These are phyloP conservation scores for Lobophora halterata DNA, from an alignment of 2,888 invertebrate species.

Conservation along the genomic window DNA sequence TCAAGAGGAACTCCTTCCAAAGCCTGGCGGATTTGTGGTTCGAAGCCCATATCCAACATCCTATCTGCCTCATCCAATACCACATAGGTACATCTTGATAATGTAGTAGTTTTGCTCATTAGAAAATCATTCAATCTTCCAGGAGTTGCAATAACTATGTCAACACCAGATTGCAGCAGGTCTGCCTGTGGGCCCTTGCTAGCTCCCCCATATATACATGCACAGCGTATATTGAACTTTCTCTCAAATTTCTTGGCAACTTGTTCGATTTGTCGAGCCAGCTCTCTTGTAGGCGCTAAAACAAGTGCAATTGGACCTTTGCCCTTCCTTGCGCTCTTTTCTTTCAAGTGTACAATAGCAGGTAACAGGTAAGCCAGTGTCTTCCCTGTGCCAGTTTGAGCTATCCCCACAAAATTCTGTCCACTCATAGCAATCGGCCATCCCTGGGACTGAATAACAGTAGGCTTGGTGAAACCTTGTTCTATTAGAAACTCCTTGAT, in stretches of 20 bases:
- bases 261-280: conserved; percentile 89
- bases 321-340: conserved; percentile 85
- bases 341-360: conserved; percentile 91
- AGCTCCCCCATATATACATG: conserved; percentile 94
- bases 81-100: conserved; percentile 88
- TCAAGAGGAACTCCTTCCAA: conserved; percentile 94
- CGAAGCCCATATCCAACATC: conserved; percentile 99
- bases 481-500: conserved; percentile 82
- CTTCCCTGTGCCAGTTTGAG: conserved; percentile 90
- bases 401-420: conserved; percentile 91
- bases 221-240: conserved; percentile 85
- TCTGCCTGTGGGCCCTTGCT: conserved; percentile 84
- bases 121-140: conserved; percentile 92
- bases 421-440: conserved; percentile 92
- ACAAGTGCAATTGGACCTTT: conserved; percentile 92
- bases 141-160: conserved; percentile 93
- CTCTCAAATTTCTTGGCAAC: conserved; percentile 89
- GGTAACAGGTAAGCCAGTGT: conserved; percentile 89
- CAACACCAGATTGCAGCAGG: conserved; percentile 85
- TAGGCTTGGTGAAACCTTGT: conserved; percentile 86
- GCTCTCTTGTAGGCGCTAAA: conserved; percentile 88
- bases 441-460: conserved; percentile 90
- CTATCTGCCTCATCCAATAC: conserved; percentile 95
- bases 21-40: conserved; percentile 96
- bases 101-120: conserved; percentile 84